These are phyloP conservation scores for Zaprionus lachaisei DNA, from an alignment of 1,140 invertebrate species.

Conservation along the genomic window DNA sequence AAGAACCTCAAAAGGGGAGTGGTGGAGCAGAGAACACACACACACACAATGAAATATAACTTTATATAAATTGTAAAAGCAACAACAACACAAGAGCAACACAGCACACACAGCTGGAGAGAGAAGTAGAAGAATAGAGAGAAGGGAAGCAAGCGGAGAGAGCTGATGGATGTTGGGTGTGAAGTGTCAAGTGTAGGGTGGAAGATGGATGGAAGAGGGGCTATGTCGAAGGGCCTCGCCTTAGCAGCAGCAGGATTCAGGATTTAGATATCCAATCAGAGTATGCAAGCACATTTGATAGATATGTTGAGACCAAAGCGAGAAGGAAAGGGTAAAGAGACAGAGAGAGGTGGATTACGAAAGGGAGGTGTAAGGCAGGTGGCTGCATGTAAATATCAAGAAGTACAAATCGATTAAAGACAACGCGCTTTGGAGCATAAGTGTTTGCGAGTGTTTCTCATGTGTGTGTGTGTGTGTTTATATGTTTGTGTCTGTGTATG, in stretches of 20 bases:
- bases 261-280: conserved; percentile 83
- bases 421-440: conserved; percentile 60
- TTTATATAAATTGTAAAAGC: conserved; percentile 77
- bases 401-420: conserved; percentile 83
- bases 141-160: conserved; percentile 65
- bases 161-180: conserved; percentile 36
- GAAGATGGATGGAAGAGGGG: not conserved
- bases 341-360: conserved; percentile 6
- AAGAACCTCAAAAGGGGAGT: conserved; percentile 14
- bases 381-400: conserved; percentile 75
- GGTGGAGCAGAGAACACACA: conserved; percentile 10
- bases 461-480: conserved; percentile 33
- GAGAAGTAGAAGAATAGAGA: conserved; percentile 17
- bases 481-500: not conserved
- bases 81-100: conserved; percentile 47
- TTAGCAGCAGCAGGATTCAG: conserved; percentile 61
- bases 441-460: conserved; percentile 20
- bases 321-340: conserved; percentile 14
- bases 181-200: conserved; percentile 13
- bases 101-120: conserved; percentile 27
- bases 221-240: conserved; percentile 36
- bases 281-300: conserved; percentile 66
- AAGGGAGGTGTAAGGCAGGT: not conserved
- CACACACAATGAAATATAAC: conserved; percentile 74
- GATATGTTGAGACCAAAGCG: conserved; percentile 46